Percentiles rank a stretch among this genome's conserved stretches.
Conservation (phyloP, 1,140 invertebrate genomes). For the Paraescarpia echinospica region DNA sequence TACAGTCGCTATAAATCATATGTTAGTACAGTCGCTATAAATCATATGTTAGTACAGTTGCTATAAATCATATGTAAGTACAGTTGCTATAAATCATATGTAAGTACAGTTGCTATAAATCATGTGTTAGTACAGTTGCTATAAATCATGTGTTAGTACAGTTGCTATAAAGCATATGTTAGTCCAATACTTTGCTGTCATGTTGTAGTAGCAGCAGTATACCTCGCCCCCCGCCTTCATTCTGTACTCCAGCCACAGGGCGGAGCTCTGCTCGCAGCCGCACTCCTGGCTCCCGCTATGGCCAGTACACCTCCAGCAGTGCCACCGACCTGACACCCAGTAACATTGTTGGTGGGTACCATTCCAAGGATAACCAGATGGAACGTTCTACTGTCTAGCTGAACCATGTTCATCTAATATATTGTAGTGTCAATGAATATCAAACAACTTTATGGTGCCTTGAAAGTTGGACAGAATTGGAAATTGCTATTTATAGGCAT, state of each 20-base stretch:
- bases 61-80: no score
- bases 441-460: background rate
- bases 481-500: background rate
- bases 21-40: no score
- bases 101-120: no score
- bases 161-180: background rate
- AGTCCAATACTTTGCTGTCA: background rate
- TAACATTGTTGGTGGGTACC: background rate
- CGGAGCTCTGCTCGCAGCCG: background rate
- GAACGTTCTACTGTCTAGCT: background rate
- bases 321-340: background rate
- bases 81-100: no score
- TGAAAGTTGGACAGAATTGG: background rate
- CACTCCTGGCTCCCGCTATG: background rate
- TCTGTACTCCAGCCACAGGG: slow-evolving; percentile 7
- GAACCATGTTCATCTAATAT: background rate
- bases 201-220: background rate
- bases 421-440: background rate
- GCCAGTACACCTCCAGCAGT: background rate
- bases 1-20: no score
- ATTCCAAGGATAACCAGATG: background rate
- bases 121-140: no score
- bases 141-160: no score
- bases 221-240: background rate
- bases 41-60: background rate